A percentile compares a stretch with the other conserved stretches of the same genome.
phyloP scores from a whole-genome alignment of 2,888 invertebrate genomes.

The Apoderus coryli region DNA sequence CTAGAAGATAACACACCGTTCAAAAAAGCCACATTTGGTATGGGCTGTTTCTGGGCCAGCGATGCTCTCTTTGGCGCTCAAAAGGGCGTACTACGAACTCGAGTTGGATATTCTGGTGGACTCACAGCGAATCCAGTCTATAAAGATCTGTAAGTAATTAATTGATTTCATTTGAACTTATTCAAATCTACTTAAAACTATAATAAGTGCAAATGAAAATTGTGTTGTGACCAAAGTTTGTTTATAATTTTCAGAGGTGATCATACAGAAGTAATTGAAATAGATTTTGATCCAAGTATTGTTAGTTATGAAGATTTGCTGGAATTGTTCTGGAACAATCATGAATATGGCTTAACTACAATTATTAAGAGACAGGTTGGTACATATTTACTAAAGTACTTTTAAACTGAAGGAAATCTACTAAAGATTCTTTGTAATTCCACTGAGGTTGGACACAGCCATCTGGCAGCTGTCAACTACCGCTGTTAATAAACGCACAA shows the following conservation, averaged over 20 bases:
- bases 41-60: constrained; percentile 91
- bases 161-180: no score
- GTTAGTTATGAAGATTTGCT: constrained; percentile 63
- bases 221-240: no score
- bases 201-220: no score
- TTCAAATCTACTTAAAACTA: no score
- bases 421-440: no score
- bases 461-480: no score
- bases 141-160: constrained; percentile 73
- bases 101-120: constrained; percentile 89
- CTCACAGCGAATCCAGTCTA: constrained; percentile 68
- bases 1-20: constrained; percentile 47
- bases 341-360: constrained; percentile 73
- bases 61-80: constrained; percentile 71
- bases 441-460: no score
- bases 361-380: constrained; percentile 73
- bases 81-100: constrained; percentile 68
- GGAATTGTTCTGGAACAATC: constrained; percentile 81
- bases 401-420: no score
- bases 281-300: constrained; percentile 74
- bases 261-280: constrained; percentile 86
- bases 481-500: no score
- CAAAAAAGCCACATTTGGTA: constrained; percentile 74
- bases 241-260: constrained; percentile 69
- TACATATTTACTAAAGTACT: no score